Evolutionary conservation across 2,797 vertebrate genomes (phyloP).

Genomic region (Schizopygopsis malacanthus): DNA sequence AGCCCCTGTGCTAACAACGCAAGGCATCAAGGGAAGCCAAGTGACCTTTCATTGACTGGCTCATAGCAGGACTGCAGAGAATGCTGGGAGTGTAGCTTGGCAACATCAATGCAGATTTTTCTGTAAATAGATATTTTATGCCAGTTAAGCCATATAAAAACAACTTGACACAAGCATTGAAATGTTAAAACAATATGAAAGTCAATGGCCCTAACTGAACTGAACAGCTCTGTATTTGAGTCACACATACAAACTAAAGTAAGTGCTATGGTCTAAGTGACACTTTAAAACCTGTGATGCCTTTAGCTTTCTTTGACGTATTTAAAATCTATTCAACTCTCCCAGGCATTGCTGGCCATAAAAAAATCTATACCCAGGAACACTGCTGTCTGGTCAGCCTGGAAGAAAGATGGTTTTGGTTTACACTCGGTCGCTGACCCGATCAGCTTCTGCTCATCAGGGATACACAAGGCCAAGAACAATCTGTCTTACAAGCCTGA

Average conservation of each 20-base stretch:
- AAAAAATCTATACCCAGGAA: constrained; percentile 58
- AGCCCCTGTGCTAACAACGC: neutral
- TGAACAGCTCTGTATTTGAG: constrained; percentile 10
- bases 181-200: neutral
- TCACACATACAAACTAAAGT: constrained; percentile 9
- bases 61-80: constrained; percentile 8
- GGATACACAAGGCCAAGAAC: constrained; percentile 5
- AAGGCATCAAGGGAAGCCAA: neutral
- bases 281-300: constrained; percentile 4
- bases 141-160: neutral
- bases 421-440: constrained; percentile 43
- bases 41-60: constrained; percentile 36
- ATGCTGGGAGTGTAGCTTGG: neutral
- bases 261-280: neutral
- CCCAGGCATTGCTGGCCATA: constrained; percentile 33
- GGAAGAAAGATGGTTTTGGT: constrained; percentile 48
- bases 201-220: neutral
- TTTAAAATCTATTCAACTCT: constrained; percentile 58
- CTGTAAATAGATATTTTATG: neutral
- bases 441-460: constrained; percentile 40
- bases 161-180: neutral
- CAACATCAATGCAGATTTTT: constrained; percentile 10
- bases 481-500: constrained; percentile 36
- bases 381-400: constrained; percentile 33
- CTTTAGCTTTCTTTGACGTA: constrained; percentile 48